phyloP scores from a whole-genome alignment of 2,113 vertebrate genomes.

The Porphyrio hochstetteri region DNA sequence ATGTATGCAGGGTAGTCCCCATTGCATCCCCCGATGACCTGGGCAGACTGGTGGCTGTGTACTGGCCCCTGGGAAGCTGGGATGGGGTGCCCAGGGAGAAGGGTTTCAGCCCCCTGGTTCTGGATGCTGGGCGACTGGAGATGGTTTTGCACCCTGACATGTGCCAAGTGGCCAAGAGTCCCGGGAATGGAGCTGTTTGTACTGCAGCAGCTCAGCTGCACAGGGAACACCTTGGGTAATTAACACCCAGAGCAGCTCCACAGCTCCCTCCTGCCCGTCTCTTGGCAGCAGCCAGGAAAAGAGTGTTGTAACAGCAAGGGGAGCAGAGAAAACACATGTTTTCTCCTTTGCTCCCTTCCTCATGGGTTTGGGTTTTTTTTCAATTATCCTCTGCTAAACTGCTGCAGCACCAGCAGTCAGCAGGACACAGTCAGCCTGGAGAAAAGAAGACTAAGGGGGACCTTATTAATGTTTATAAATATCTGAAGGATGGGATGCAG shows the following conservation, averaged over 20 bases:
- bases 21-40: rapidly evolving
- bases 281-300: not conserved
- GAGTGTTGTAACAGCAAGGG: not conserved
- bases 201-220: not conserved
- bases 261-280: not conserved
- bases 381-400: not conserved
- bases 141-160: not conserved
- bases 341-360: not conserved
- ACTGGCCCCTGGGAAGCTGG: not conserved
- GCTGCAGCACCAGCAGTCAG: rapidly evolving
- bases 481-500: too few relatives aligned
- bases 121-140: not conserved
- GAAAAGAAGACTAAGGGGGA: too few relatives aligned
- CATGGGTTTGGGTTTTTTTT: not conserved
- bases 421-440: too few relatives aligned
- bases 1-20: rapidly evolving
- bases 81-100: not conserved
- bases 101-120: not conserved
- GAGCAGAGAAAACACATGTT: rapidly evolving
- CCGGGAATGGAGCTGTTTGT: not conserved
- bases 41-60: not conserved
- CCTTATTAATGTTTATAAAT: too few relatives aligned
- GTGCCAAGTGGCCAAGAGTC: not conserved
- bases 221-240: not conserved
- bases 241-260: not conserved